Base-by-base conservation (phyloP, 2,797 vertebrate genomes). In the Lagodon rhomboides region DNA sequence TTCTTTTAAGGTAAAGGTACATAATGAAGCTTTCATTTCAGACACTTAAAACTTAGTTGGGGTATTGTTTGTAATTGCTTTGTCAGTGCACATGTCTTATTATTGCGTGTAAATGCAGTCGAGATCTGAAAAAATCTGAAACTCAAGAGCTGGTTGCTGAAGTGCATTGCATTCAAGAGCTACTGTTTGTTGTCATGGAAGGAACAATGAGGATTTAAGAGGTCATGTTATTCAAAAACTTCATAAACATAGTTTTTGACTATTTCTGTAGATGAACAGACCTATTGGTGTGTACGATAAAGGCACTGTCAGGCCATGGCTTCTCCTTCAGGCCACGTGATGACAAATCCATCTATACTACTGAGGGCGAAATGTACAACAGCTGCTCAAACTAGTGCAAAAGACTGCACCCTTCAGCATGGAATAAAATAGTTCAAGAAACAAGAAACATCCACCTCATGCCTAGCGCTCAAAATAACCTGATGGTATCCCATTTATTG, bases 381-480 rank as follows among this genome's bases (percentile, higher is more conserved):
- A 15, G n/a, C 56, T 75, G 15, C 25, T 61, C 20, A 71, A 10
- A 30, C n/a, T 25, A 49, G 25, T 47, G 23, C n/a, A 30, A 44
- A 65, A 60, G 20, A 61, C 63, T 50, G 55, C 43, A 56, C 6
- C 60, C 20, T 68, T n/a, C 25, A 60, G 18, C 53, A 4, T 41
- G 46, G 8, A 68, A n/a, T 44, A 17, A 74, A 72, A 7, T 9
- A 49, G 74, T 73, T 47, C 18, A 54, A 9, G 54, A 84, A n/a
- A n/a, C n/a, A n/a, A 30, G 38, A 86, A 67, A 51, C 50, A 51
- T 62, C 10, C 27, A 30, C n/a, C 50, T 63, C 54, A 46, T 43
- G 23, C 41, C 43, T 76, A 17, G 38, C 3, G 41, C 69, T 80
- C 20, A 77, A 75, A 71, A 82, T 77, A 78, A 73, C 61, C 51